Evolutionary conservation across 2,113 vertebrate species (phyloP), one percentile per base, ranked within the genome.

Genomic region (Prolemur simus): DNA sequence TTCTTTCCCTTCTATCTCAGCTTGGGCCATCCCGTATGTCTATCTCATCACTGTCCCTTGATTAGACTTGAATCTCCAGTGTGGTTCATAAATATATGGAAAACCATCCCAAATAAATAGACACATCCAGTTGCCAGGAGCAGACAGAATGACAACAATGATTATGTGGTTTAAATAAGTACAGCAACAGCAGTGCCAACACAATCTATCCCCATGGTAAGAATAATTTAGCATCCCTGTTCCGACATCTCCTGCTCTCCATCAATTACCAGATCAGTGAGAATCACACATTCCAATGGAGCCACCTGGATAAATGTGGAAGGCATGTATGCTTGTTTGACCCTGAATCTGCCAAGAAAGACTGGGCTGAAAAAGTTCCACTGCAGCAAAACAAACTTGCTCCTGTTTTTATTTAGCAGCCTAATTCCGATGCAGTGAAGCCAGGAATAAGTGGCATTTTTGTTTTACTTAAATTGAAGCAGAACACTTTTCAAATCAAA

Each of bases 201-300:
- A 76, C 80, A 97, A 83, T 98, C 77, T 97, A 97, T 93, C 97
- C 97, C 97, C 89, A 78, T 34, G 49, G 95, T 63, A 97, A 98
- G 97, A 95, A 88, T 95, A 98, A 98, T 97, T 96, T 97, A 97
- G 89, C 94, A 91, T 90, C 89, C 71, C 84, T 94, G 52, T 98
- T 96, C 96, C 96, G 96, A 91, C 2, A 4, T 90, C 95, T 92
- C 94, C 96, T 97, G 81, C 95, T 97, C 93, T 96, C 96, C 92
- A 91, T 98, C 97, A 97, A 88, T 98, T 98, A 98, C 95, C 83
- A 91, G 88, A 96, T 89, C 97, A 98, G 97, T 84, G 93, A 98
- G 97, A 97, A 93, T 27, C 74, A 37, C 42, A 47, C 13, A 39
- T 64, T 83, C 95, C 95, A 95, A 45, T 20, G 0, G 60, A 97